phyloP scores from a whole-genome alignment of 2,888 invertebrate species.

The Heterodera filipjevi region DNA sequence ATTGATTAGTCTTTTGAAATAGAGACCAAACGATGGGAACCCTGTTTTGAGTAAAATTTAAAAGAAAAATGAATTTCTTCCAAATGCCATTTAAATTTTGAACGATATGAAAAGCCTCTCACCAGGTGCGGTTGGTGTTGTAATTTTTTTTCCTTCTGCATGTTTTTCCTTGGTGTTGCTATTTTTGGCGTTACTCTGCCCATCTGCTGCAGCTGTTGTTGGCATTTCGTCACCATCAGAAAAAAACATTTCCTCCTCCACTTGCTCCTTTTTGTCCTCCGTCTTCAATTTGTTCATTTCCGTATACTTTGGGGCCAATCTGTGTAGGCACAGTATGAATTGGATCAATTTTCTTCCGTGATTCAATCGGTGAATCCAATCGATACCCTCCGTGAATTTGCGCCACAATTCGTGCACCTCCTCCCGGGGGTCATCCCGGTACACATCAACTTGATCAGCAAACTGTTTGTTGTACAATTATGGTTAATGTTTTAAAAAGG shows the following conservation, averaged over 20 bases:
- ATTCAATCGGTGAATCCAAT: not conserved
- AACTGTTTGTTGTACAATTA: not conserved
- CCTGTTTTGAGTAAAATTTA: too few relatives aligned
- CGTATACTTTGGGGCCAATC: not conserved
- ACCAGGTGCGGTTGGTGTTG: too few relatives aligned
- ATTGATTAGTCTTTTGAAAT: too few relatives aligned
- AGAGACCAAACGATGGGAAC: too few relatives aligned
- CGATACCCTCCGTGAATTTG: constrained; percentile 2
- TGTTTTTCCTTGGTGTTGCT: too few relatives aligned
- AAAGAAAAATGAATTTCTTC: too few relatives aligned
- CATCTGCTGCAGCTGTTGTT: not conserved
- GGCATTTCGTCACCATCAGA: not conserved
- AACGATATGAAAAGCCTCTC: too few relatives aligned
- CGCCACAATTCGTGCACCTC: constrained; percentile 4
- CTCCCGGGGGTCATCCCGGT: constrained; percentile 6
- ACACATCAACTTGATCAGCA: not conserved
- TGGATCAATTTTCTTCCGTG: not conserved
- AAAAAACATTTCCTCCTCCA: not conserved
- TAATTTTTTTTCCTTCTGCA: too few relatives aligned
- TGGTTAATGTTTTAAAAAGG: too few relatives aligned
- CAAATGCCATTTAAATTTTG: too few relatives aligned
- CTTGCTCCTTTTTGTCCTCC: not conserved
- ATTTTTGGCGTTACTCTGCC: not conserved
- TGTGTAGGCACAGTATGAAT: not conserved
- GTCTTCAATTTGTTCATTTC: not conserved